Evolutionary conservation across 2,113 vertebrate species (phyloP).

Genomic region (Nymphicus hollandicus): DNA sequence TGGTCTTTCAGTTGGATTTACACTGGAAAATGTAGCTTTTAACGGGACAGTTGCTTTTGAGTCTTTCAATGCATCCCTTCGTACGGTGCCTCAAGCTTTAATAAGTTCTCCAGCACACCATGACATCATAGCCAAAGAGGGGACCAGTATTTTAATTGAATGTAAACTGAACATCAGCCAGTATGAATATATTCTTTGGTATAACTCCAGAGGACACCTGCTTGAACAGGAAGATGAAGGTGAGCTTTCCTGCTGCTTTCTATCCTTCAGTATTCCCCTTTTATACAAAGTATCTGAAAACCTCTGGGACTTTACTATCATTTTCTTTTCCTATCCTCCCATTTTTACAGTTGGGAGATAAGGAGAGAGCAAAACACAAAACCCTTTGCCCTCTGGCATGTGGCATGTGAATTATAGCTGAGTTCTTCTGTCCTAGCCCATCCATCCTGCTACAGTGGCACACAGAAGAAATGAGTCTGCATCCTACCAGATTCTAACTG

Average conservation of each 20-base stretch:
- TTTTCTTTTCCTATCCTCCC: not conserved
- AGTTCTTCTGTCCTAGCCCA: not conserved
- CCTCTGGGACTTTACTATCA: not conserved
- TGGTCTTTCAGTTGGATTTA: constrained; percentile 52
- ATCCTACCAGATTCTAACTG: not conserved
- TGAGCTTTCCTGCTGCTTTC: constrained; percentile 56
- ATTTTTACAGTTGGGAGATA: not conserved
- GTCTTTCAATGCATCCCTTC: constrained; percentile 61
- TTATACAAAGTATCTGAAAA: not conserved
- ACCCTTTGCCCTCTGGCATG: not conserved
- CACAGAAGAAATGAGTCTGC: not conserved
- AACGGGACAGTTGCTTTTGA: constrained; percentile 7
- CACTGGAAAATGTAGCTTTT: constrained; percentile 66
- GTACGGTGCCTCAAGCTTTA: constrained; percentile 22
- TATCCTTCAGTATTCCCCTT: not conserved
- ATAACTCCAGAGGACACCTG: constrained; percentile 82
- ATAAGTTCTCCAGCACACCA: constrained; percentile 52
- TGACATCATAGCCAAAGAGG: constrained; percentile 84
- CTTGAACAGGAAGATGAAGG: constrained; percentile 71
- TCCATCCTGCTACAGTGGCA: not conserved
- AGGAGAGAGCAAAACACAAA: not conserved
- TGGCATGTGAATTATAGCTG: not conserved
- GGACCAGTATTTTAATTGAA: constrained; percentile 78
- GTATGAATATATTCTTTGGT: constrained; percentile 81
- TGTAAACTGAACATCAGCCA: constrained; percentile 81